Evolutionary conservation across 1,140 invertebrate genomes (phyloP).

Genomic region (Conus ventricosus): DNA sequence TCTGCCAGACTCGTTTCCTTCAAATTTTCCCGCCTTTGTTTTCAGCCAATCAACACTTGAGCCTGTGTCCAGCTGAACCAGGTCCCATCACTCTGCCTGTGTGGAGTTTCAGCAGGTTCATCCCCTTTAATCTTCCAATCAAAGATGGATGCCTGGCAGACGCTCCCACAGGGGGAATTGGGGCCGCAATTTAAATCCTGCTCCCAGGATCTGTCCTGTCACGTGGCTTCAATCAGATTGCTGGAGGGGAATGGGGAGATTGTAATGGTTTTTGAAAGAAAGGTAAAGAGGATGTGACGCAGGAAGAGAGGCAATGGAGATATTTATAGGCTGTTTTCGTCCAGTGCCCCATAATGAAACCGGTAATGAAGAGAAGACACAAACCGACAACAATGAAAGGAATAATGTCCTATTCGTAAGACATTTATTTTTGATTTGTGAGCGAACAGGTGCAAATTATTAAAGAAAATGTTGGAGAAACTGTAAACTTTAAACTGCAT

Average conservation of each 20-base stretch:
- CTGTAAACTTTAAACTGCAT: too few species aligned
- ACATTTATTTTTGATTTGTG: too few species aligned
- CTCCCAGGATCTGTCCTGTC: neutral
- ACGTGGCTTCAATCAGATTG: neutral
- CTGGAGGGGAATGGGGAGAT: neutral
- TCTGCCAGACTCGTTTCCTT: neutral
- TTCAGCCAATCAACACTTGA: neutral
- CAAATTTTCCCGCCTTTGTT: neutral
- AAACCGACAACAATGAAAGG: too few species aligned
- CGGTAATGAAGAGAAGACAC: too few species aligned
- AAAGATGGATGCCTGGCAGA: slow-evolving; percentile 1
- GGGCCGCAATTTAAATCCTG: neutral
- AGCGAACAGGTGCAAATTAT: too few species aligned
- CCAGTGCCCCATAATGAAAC: too few species aligned
- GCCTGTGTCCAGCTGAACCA: neutral
- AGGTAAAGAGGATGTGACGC: too few species aligned
- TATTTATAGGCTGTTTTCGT: too few species aligned
- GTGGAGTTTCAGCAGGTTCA: neutral
- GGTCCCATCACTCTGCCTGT: neutral
- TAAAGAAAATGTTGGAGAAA: too few species aligned
- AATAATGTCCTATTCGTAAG: too few species aligned
- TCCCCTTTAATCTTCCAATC: slow-evolving; percentile 9
- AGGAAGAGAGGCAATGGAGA: too few species aligned
- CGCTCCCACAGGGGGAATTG: neutral
- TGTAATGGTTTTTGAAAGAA: too few species aligned